Percentiles rank a stretch among this genome's conserved stretches.
Conservation (phyloP, 2,113 vertebrate species). For the Sebastes fasciatus region DNA sequence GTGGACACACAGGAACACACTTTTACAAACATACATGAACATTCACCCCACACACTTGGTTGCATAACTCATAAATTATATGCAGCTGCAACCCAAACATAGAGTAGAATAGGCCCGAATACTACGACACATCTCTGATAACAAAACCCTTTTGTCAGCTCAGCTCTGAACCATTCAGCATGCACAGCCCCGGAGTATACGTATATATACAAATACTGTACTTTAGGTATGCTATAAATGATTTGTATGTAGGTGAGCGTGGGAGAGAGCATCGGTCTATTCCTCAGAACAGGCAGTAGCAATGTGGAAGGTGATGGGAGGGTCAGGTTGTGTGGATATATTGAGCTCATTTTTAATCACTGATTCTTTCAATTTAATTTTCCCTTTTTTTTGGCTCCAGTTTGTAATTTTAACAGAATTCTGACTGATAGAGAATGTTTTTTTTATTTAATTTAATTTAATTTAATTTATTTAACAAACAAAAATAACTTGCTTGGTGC, state of each 20-base stretch:
- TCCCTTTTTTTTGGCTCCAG: not conserved
- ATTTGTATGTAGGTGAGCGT: constrained; percentile 56
- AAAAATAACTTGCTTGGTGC: not conserved
- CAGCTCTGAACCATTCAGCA: constrained; percentile 24
- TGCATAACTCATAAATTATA: not conserved
- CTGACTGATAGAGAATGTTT: not conserved
- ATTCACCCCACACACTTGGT: not conserved
- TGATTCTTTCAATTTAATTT: not conserved
- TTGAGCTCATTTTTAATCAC: not conserved
- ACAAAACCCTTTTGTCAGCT: constrained; percentile 9
- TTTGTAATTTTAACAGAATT: not conserved
- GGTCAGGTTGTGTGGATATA: constrained; percentile 6
- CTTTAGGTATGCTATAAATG: constrained; percentile 56
- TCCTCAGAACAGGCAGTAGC: constrained; percentile 25
- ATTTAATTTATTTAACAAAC: too few species aligned
- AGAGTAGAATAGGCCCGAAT: not conserved
- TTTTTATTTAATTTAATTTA: not conserved
- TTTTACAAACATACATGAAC: constrained; percentile 23
- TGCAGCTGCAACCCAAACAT: not conserved
- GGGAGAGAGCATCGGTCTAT: not conserved
- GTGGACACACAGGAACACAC: constrained; percentile 33
- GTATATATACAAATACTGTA: constrained; percentile 53
- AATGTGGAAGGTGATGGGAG: constrained; percentile 19
- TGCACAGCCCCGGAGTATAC: constrained; percentile 23
- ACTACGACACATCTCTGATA: constrained; percentile 11